Percentiles rank a stretch among this genome's conserved stretches.
Conservation (phyloP, 2,888 invertebrate species). For the Dermolepida albohirtum region DNA sequence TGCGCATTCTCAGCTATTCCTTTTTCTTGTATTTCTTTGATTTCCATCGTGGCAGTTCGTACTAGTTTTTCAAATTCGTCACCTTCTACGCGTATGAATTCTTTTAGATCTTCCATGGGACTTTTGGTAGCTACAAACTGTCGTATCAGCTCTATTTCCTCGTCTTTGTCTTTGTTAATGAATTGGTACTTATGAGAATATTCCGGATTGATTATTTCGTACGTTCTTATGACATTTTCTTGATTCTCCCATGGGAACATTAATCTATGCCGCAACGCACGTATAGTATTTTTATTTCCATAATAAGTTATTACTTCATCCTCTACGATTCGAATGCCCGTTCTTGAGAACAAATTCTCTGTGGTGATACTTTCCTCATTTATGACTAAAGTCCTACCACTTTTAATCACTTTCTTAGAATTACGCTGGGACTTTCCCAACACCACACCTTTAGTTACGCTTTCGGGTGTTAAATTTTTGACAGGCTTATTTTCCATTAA, state of each 20-base stretch:
- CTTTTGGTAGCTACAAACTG: conserved; percentile 33
- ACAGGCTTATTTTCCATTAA: conserved; percentile 33
- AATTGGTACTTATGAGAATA: conserved; percentile 36
- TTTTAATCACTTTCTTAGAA: conserved; percentile 39
- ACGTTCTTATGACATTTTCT: background rate
- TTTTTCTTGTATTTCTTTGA: conserved; percentile 4
- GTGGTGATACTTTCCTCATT: conserved; percentile 36
- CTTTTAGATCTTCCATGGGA: conserved; percentile 41
- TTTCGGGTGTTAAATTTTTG: conserved; percentile 34
- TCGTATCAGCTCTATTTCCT: conserved; percentile 20
- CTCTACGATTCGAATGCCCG: conserved; percentile 31
- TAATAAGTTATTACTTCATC: conserved; percentile 36
- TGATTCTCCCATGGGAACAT: conserved; percentile 36
- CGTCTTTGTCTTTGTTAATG: conserved; percentile 1
- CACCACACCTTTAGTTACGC: conserved; percentile 40
- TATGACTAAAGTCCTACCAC: conserved; percentile 40
- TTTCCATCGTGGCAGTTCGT: conserved; percentile 10
- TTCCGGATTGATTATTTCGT: conserved; percentile 27
- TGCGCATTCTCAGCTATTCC: conserved; percentile 6
- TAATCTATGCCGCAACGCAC: conserved; percentile 29
- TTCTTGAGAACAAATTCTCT: conserved; percentile 30
- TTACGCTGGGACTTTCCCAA: conserved; percentile 40
- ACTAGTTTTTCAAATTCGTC: conserved; percentile 30
- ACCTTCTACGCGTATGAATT: conserved; percentile 26
- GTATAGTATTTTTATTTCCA: conserved; percentile 10